Evolutionary conservation across 1,140 invertebrate species (phyloP), one percentile per base, ranked within the genome.

Genomic region (Drosophila mojavensis): DNA sequence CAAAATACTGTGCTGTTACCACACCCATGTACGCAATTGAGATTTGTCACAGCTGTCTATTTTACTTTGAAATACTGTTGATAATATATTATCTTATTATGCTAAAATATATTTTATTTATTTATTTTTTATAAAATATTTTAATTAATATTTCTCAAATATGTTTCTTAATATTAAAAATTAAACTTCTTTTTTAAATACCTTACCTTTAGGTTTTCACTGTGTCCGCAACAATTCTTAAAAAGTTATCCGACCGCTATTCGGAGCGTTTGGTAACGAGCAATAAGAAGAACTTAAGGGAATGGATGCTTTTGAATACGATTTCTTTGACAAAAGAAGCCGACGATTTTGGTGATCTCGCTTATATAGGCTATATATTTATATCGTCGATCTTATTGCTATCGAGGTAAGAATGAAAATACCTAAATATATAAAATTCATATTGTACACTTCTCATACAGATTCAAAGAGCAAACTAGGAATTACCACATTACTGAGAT

Each of bases 171-270:
- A 4, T 33, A 33, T 17, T 17, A 17, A 17, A 17, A 0, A 17
- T 17, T 17, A 17, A 17, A 17, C 4, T 33, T 33, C 6, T 33
- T 33, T 33, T 33, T 45, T 45, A n/a, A 54, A 5, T 54, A 62
- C 6, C 7, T 63, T n/a, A 6, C 30, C 30, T 4, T 13, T 11
- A 85, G 82, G 61, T 85, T 28, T 70, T 61, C 7, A 79, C 71
- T 28, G 64, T 74, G 33, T 28, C 76, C 1, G 30, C 61, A 2
- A 48, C 78, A 1, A 88, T 88, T 11, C 43, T 88, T 1, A 86
- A 86, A 43, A 71, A 81, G 43, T 26, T 88, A n/a, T 71, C 83
- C 4, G 82, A 86, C 26, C 79, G 66, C n/a, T 73, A 88, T 47
- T 88, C 82, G 4, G 82, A 86, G n/a, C 36, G 82, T 30, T 66